Base-by-base conservation (phyloP, 2,888 invertebrate genomes). In the Eudemis profundana region DNA sequence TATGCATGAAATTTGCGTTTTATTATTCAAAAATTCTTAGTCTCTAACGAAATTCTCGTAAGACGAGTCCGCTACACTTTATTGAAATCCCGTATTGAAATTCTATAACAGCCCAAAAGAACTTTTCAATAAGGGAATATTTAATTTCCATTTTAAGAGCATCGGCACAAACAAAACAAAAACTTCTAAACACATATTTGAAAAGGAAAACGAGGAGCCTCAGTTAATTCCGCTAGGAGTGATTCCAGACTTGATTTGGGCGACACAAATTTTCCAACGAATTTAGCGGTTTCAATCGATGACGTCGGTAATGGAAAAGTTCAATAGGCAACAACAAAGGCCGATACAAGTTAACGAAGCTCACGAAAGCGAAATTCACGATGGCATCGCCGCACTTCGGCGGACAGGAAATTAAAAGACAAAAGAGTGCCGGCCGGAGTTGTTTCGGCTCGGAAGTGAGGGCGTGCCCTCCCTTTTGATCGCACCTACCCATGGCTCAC, bases 341-440 rank as follows among this genome's bases (percentile, higher is more conserved):
- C 78, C 80, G 87, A 86, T 86, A 89, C 85, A 90, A 90, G 87
- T 89, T 89, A 92, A 89, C 88, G 89, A 90, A 86, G 87, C 85
- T 85, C 85, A 85, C 85, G 88, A 89, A 90, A 90, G 86, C 82
- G 78, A 90, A 91, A 90, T 88, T 90, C 85, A 86, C 84, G 86
- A 86, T 83, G 79, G 83, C 78, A 83, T 84, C 85, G 66, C 64
- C 85, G 83, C 83, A 83, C 85, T 86, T 83, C 84, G 80, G 83
- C 82, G 86, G 86, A 82, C 89, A 89, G 90, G 91, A 91, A 91
- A 92, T 91, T 90, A 91, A 90, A 90, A 89, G 90, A 92, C 90
- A 92, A 92, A 90, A 90, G 90, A 90, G 84, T 85, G 80, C 83
- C 84, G 86, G 81, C 80, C 79, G 77, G 84, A 86, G 84, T 86